phyloP scores from a whole-genome alignment of 2,113 vertebrate genomes.

The Casuarius casuarius region DNA sequence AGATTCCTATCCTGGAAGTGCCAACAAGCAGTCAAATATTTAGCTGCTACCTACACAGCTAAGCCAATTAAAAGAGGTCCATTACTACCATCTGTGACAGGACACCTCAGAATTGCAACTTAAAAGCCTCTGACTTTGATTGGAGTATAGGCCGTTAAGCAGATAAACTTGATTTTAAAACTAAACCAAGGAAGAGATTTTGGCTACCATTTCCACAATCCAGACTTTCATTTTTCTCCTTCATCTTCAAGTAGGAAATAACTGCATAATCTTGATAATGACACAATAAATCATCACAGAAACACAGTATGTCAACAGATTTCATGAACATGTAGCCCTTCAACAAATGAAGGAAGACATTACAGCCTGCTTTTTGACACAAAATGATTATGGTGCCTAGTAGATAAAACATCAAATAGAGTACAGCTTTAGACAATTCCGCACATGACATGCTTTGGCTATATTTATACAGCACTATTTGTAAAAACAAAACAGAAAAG shows the following conservation, averaged over 20 bases:
- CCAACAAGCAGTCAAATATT: not conserved
- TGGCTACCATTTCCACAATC: not conserved
- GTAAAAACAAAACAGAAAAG: not conserved
- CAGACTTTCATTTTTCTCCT: not conserved
- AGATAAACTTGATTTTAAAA: not conserved
- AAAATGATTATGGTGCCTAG: slow-evolving; percentile 52
- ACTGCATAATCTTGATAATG: not conserved
- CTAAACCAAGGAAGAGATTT: not conserved
- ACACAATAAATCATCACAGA: not conserved
- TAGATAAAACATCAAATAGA: slow-evolving; percentile 30
- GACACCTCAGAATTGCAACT: not conserved
- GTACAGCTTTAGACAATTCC: slow-evolving; percentile 25
- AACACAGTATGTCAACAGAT: not conserved
- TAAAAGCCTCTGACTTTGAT: not conserved
- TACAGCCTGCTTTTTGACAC: slow-evolving; percentile 11
- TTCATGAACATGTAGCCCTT: not conserved
- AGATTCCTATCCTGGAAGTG: not conserved
- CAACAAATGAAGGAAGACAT: slow-evolving; percentile 31
- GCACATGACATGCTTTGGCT: slow-evolving; percentile 45
- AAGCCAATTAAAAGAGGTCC: not conserved
- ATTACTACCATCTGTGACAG: not conserved
- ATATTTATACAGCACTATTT: slow-evolving; percentile 42
- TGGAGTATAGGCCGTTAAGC: not conserved
- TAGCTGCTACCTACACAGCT: not conserved
- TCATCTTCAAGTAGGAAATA: not conserved